Evolutionary conservation across 1,140 invertebrate species (phyloP).

Genomic region (Xylocopa sonorina): DNA sequence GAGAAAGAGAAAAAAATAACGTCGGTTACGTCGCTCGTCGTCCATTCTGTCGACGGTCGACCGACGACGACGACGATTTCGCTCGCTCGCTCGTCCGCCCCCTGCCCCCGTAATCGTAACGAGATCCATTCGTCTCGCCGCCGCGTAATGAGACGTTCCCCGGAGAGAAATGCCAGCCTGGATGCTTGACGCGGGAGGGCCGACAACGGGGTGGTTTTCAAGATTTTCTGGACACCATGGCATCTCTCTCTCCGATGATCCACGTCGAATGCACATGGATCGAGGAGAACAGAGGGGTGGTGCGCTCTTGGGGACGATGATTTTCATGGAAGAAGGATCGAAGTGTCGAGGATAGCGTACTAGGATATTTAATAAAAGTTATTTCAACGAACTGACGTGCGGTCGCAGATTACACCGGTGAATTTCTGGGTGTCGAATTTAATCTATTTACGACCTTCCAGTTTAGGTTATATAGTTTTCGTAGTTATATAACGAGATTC

Average conservation of each 20-base stretch:
- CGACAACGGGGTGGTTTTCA: neutral
- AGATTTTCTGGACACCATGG: neutral
- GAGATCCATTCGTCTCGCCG: constrained; percentile 65
- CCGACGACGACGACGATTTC: constrained; percentile 51
- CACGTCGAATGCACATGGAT: neutral
- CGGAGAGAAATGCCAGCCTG: constrained; percentile 49
- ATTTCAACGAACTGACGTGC: constrained; percentile 2
- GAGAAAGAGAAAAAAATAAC: constrained; percentile 62
- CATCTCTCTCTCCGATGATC: constrained; percentile 12
- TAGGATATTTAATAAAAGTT: neutral
- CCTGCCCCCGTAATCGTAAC: constrained; percentile 59
- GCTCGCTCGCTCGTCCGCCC: constrained; percentile 1
- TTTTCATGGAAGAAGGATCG: neutral
- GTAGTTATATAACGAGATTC: constrained; percentile 64
- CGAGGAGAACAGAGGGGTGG: neutral
- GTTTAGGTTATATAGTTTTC: constrained; percentile 37
- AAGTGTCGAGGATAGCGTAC: neutral
- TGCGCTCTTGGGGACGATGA: neutral
- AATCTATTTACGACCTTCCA: constrained; percentile 45
- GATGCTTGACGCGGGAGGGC: constrained; percentile 15
- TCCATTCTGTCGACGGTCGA: constrained; percentile 47
- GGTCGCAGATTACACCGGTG: neutral
- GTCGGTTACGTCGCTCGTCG: constrained; percentile 64
- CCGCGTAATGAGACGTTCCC: constrained; percentile 64
- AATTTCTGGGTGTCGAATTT: constrained; percentile 48